Evolutionary conservation across 2,113 vertebrate genomes (phyloP), one percentile per base, ranked within the genome.

Genomic region (Micromys minutus): DNA sequence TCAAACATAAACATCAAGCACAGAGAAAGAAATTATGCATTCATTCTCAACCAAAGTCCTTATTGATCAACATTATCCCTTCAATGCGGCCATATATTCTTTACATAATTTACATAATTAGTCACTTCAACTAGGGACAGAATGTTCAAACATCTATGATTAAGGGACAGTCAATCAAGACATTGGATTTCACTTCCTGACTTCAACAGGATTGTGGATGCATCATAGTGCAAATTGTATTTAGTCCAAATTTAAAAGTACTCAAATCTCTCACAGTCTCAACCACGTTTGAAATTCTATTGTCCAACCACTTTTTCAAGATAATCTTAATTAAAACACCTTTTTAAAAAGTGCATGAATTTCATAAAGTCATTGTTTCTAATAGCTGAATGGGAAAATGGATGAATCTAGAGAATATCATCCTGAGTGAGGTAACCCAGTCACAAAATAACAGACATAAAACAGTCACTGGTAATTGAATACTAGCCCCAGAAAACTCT

Each of bases 281-380:
- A 31, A 47, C 13, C 42, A 6, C 31, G 13, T 47, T 47, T 76
- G 24, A 47, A 47, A 76, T 47, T 50, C 26, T 29, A 50, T 50
- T 47, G 6, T 50, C 45, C 3, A 47, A 50, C 75, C 5, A 29
- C 16, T 9, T 76, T 50, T 47, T 50, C 26, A 76, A 16, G 74
- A 31, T 26, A 76, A 29, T 76, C 12, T 47, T 76, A 76, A 76
- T 31, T 76, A 7, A 47, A 47, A 76, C 6, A 47, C 15, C 26
- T 17, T 6, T 47, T 47, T 3, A 45, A 47, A 47, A 0, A 1
- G n/a, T n/a, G n/a, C n/a, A n/a, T n/a, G n/a, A n/a, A n/a, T n/a
- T n/a, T n/a, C n/a, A n/a, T n/a, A n/a, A n/a, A n/a, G n/a, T n/a
- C n/a, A n/a, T n/a, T n/a, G n/a, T n/a, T n/a, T n/a, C n/a, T n/a